Conservation (phyloP, 2,888 invertebrate species). For the Cenopis cana region DNA sequence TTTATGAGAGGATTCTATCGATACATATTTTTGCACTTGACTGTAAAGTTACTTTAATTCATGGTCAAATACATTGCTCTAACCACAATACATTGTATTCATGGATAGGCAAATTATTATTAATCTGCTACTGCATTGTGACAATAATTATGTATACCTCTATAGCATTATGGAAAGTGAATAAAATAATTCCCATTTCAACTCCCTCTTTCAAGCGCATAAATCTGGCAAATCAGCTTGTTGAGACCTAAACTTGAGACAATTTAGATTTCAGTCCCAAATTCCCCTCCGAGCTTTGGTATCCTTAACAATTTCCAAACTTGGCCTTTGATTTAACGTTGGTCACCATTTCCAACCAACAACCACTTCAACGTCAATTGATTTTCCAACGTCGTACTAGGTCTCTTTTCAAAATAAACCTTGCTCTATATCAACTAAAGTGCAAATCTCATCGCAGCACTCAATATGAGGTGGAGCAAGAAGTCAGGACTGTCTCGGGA, state of each 20-base stretch:
- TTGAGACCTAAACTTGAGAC: background rate
- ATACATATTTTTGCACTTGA: no score
- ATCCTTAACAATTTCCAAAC: conserved; percentile 6
- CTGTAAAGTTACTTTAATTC: no score
- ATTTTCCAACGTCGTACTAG: background rate
- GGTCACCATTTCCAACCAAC: background rate
- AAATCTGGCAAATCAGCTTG: background rate
- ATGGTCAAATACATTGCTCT: no score
- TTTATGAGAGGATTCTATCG: no score
- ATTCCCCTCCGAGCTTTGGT: background rate
- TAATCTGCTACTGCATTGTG: no score
- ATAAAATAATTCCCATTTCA: no score
- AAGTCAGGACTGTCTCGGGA: conserved; percentile 1
- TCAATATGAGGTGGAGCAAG: background rate
- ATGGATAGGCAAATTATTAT: no score
- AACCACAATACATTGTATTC: no score
- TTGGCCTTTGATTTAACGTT: conserved; percentile 5
- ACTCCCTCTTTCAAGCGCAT: background rate
- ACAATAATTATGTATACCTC: no score
- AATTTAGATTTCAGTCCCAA: conserved; percentile 12
- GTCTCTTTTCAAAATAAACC: background rate
- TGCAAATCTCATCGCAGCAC: background rate
- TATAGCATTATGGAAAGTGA: no score
- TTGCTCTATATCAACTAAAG: background rate
- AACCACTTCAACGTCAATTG: conserved; percentile 2